Base-by-base conservation (phyloP, 2,113 vertebrate genomes). In the Trematocara unimaculatum region DNA sequence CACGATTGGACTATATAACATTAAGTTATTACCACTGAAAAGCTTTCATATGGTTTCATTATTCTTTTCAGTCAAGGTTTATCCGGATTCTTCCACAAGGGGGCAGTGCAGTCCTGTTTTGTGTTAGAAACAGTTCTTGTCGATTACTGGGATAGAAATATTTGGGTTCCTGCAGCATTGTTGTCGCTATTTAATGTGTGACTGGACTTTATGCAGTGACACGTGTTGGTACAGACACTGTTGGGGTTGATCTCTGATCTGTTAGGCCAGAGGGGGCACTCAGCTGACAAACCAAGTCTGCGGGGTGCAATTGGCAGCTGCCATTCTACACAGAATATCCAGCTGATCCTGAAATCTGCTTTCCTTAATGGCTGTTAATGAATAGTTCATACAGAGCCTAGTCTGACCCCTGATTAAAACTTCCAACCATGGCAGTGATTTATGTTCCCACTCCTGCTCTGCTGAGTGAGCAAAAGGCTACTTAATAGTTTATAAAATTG, bases 401-500 rank as follows among this genome's bases (percentile, higher is more conserved):
- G 83, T 88, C 85, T 91, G 81, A 93, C 89, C 81, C 13, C 53
- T 47, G 84, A 93, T 93, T 86, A 93, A 93, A 93, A 67, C 79
- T 56, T 88, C 45, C 82, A 82, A 88, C 64, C 12, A 5, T 72
- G 83, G 40, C 45, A 67, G 45, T 92, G 90, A 93, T 94, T 92
- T 91, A 95, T 91, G 87, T 78, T 81, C 53, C 60, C 42, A 15
- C 53, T 87, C 33, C n/a, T 87, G 67, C 79, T 82, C 81, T 92
- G 89, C 91, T 92, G 91, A 95, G 81, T 42, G 84, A 88, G 89
- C 91, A 91, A 88, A 94, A 84, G 47, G 70, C 81, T 81, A 62
- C 64, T 84, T 91, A 91, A 94, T 90, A 88, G 81, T 93, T 92
- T 88, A 79, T 79, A 60, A 88, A 92, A 87, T 42, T 29, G 70